phyloP scores from a whole-genome alignment of 2,797 vertebrate genomes.

The Schizopygopsis malacanthus region DNA sequence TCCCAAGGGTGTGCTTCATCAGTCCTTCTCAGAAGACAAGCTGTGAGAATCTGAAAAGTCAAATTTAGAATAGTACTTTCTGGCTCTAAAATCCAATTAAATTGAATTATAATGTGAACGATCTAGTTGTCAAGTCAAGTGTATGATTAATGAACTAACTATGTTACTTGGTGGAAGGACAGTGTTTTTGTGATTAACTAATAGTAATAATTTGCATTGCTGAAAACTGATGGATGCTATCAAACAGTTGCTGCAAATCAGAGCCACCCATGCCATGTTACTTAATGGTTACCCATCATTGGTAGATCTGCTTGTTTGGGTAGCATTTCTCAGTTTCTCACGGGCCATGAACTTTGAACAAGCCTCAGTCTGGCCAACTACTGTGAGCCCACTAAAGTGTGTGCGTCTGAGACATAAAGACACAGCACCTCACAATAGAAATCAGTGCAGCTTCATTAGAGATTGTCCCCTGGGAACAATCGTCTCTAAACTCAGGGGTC shows the following conservation, averaged over 20 bases:
- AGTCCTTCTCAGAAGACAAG: neutral
- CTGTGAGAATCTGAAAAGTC: neutral
- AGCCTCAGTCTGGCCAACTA: slow-evolving; percentile 1
- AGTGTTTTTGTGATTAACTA: neutral
- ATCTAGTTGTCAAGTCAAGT: no score
- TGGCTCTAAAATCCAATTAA: neutral
- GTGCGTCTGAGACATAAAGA: slow-evolving; percentile 32
- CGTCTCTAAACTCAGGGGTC: slow-evolving; percentile 37
- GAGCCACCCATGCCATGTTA: neutral
- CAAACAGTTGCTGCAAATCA: neutral
- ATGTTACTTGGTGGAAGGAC: no score
- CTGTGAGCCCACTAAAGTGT: neutral
- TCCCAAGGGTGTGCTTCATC: neutral
- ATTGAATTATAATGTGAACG: neutral
- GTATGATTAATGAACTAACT: no score
- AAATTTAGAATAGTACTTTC: no score
- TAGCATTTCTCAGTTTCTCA: neutral
- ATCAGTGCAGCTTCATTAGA: slow-evolving; percentile 80
- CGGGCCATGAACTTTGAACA: neutral
- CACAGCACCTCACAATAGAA: slow-evolving; percentile 71
- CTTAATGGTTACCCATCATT: neutral
- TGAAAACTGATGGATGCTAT: neutral
- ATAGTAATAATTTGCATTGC: neutral
- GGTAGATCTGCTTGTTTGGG: neutral
- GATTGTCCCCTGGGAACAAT: slow-evolving; percentile 60